Percentiles rank a stretch among this genome's conserved stretches.
Evolutionary conservation across 2,797 vertebrate species (phyloP).

Genomic region (Nannoperca obscura): DNA sequence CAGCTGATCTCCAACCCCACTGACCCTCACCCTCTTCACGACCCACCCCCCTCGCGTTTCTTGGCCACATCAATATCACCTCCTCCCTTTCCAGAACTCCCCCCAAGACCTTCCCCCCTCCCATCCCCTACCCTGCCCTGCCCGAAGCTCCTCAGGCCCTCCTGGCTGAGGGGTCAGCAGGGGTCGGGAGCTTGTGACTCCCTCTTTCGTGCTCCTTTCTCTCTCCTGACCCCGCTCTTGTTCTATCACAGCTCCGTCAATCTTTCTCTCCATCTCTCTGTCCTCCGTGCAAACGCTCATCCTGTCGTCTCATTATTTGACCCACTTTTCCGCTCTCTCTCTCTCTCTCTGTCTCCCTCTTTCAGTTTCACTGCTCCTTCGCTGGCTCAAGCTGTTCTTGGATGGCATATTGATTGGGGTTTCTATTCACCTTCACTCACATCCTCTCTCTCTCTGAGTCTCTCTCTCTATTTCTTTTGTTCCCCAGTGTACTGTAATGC

Average conservation of each 20-base stretch:
- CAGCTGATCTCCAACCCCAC: conserved; percentile 36
- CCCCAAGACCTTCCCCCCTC: conserved; percentile 29
- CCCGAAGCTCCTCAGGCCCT: conserved; percentile 36
- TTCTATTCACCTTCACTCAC: conserved; percentile 78
- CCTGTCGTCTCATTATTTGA: conserved; percentile 69
- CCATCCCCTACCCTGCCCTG: conserved; percentile 8
- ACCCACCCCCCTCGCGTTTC: conserved; percentile 20
- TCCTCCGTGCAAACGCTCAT: conserved; percentile 45
- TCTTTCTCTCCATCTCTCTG: conserved; percentile 21
- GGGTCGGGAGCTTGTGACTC: conserved; percentile 60
- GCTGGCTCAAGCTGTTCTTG: conserved; percentile 68
- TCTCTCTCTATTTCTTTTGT: conserved; percentile 64
- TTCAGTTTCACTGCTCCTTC: conserved; percentile 48
- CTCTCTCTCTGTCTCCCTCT: conserved; percentile 5
- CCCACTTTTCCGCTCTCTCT: conserved; percentile 61
- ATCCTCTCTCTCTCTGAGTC: conserved; percentile 52
- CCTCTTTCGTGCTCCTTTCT: conserved; percentile 33
- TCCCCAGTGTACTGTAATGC: conserved; percentile 79
- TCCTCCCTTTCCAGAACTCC: conserved; percentile 44
- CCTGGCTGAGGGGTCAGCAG: conserved; percentile 56
- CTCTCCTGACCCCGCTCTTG: conserved; percentile 34
- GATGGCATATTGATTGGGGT: conserved; percentile 81
- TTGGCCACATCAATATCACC: conserved; percentile 56
- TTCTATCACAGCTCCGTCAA: conserved; percentile 22
- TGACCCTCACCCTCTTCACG: conserved; percentile 23